Base-by-base conservation (phyloP, 2,888 invertebrate genomes). In the Cristatella mucedo region DNA sequence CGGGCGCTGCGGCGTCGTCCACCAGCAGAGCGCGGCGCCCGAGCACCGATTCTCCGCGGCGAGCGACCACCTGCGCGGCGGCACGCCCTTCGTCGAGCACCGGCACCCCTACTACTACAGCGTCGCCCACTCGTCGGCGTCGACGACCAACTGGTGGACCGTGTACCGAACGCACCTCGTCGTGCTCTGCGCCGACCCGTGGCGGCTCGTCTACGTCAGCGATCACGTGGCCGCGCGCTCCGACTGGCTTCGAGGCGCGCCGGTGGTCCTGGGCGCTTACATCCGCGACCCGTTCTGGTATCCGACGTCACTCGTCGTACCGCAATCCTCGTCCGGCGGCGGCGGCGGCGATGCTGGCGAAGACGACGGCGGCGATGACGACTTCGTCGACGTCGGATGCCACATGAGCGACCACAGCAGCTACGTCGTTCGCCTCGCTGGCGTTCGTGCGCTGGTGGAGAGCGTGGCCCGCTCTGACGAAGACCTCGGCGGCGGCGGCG, bases 231-330 rank as follows among this genome's bases (percentile, higher is more conserved):
- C 43, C 11, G 44, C 52, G 11, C 40, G 49, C 38, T 39, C 44
- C 7, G 33, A 46, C 21, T 33, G 51, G 6, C 49, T 46, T 42
- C 9, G 43, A 22, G 40, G 34, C 16, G 42, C 46, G 3, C 51
- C 52, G 1, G 50, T 52, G 46, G 49, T 52, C 3, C 40, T 49
- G 1, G 13, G 11, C 7, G 29, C 33, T 6, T 52, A 44, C 41
- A 52, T 52, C 13, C 49, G 50, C 21, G 46, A 52, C 30, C 48
- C 49, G 2, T 52, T 52, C 42, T 45, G 51, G 11, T 52, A 50
- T 31, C 51, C 52, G 1, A 51, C 50, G 6, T 48, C 49, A n/a
- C 39, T 50, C 2, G 44, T 52, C 7, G n/a, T 52, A 4, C n/a
- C n/a, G n/a, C n/a, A n/a, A n/a, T n/a, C n/a, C n/a, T n/a, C n/a